Base-by-base conservation (phyloP, 2,113 vertebrate species). In the sheep (Ovis aries) region DNA sequence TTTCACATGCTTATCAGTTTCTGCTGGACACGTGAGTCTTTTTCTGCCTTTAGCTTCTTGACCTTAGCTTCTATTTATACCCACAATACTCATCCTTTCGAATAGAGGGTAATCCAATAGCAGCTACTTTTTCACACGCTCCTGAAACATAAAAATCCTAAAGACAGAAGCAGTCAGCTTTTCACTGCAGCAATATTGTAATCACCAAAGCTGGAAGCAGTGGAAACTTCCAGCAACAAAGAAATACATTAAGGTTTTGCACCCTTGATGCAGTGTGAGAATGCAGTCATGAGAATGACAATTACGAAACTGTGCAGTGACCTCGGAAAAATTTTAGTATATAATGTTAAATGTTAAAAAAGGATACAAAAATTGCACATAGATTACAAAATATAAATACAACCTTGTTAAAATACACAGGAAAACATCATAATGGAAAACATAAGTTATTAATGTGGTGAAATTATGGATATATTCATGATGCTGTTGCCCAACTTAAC, bases 51-150 rank as follows among this genome's bases (percentile, higher is more conserved):
- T 71, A 83, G 95, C 81, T 83, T 67, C 94, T 80, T 97, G 94
- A 88, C 92, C 95, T 97, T 59, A 64, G 92, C 89, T 94, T 97
- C 97, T 98, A 98, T 98, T 98, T 96, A 98, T 98, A 98, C 11
- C 27, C 36, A 71, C 25, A 33, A 64, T 14, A 40, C 74, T 98
- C 95, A 97, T 80, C 94, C 81, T 90, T 95, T 90, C 82, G 94
- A 52, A 95, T 10, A 82, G 89, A 59, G 45, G 19, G 91, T 55
- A 81, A 95, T 29, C 62, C 50, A 89, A 45, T 81, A 86, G 78
- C 93, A 40, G 91, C 89, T 80, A 13, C 36, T 13, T 59, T 82
- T 85, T 27, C 40, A 13, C 11, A 33, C 5, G 31, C 88, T 87
- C 88, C 88, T 48, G 55, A 71, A 86, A 80, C 77, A 80, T 23